Evolutionary conservation across 2,888 invertebrate genomes (phyloP).

Genomic region (Mylabris sibirica): DNA sequence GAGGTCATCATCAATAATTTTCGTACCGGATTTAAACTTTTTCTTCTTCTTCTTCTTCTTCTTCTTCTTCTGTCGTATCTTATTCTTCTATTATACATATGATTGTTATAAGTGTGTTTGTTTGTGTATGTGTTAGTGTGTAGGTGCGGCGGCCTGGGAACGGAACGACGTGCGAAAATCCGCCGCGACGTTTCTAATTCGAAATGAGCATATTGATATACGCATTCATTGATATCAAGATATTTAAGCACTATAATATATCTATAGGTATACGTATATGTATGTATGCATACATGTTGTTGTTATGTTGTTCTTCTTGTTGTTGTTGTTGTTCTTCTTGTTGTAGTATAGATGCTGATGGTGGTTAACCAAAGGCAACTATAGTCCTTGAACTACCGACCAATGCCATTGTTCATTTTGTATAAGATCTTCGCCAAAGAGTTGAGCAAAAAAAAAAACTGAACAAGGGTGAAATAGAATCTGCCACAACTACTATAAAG

Average conservation of each 20-base stretch:
- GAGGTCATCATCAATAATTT: constrained; percentile 7
- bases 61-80: not conserved
- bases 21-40: not conserved
- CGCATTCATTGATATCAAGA: not conserved
- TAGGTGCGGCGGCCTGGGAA: constrained; percentile 16
- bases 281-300: constrained; percentile 9
- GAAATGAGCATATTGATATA: constrained; percentile 17
- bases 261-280: not conserved
- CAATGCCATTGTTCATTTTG: constrained; percentile 25
- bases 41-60: not conserved
- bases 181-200: constrained; percentile 20
- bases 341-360: not conserved
- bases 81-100: not conserved
- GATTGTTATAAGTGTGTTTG: not conserved
- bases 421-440: constrained; percentile 15
- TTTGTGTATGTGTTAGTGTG: not conserved
- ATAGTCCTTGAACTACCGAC: constrained; percentile 31
- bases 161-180: constrained; percentile 19
- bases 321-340: constrained; percentile 1
- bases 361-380: constrained; percentile 15
- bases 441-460: constrained; percentile 20
- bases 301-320: not conserved
- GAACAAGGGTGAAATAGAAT: constrained; percentile 5
- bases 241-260: constrained; percentile 7
- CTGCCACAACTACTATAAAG: no score